Evolutionary conservation across 1,140 invertebrate genomes (phyloP), one percentile per base, ranked within the genome.

Genomic region (Microvelia longipes): DNA sequence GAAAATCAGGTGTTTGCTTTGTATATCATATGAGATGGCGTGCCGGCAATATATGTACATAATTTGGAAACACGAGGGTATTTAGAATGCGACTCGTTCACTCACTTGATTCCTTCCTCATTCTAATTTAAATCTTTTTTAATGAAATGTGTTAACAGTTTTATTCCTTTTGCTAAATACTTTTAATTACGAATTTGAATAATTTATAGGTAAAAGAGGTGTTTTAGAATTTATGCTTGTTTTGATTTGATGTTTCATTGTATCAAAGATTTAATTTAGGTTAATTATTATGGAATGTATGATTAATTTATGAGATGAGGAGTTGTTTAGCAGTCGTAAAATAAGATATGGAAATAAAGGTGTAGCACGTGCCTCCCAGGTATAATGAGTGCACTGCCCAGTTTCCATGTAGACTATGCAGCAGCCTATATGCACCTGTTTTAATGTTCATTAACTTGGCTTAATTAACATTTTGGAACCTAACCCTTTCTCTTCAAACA

Each of bases 281-380:
- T n/a, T 64, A 24, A 64, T 64, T 64, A 64, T 64, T 64, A 5
- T 5, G 62, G 19, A 15, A 15, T 64, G 24, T 24, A 64, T 64
- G 62, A 14, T 24, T 64, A 64, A 64, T 64, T 64, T 64, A 64
- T 64, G 62, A 64, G 25, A 26, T 5, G 5, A 25, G 24, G 62
- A 26, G 62, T 50, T 5, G 5, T 50, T 5, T 19, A 50, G 35
- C 5, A 26, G 62, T 64, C 62, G 24, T 64, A 64, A 64, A 64
- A 64, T 64, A 64, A 64, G 15, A 64, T 64, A 64, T 64, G 62
- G 25, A 24, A 64, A 64, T 64, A 24, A 64, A 64, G 62, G 15
- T n/a, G n/a, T 24, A 26, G 15, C 62, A 64, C 62, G 62, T 64
- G 62, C 62, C 62, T 11, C 19, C 62, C 62, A 50, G 35, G 35